Base-by-base conservation (phyloP, 2,888 invertebrate genomes). In the Caprella mutica region DNA sequence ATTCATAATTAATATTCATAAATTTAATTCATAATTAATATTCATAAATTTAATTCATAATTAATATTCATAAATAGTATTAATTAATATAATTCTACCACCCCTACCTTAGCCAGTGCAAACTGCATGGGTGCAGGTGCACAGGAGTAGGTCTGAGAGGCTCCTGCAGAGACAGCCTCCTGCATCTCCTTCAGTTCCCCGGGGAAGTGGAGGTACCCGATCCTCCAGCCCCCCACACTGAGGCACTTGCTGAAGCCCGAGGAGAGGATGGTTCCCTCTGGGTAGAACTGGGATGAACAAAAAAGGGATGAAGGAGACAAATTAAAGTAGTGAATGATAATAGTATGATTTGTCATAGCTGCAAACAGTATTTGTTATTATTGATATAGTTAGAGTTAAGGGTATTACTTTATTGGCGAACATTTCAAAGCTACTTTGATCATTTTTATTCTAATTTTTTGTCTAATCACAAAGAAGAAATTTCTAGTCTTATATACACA, bases 101-200 rank as follows among this genome's bases (percentile, higher is more conserved):
- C 19, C 14, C 58, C 27, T 14, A 63, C 65, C 48, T 53, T 56
- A 59, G 68, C 65, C 55, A 66, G 65, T 62, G 58, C 65, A 66
- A 46, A 52, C 56, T 64, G 58, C 64, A 65, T 42, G 26, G 65
- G 59, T 26, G 61, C 61, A 24, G 67, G 50, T 27, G 3, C 74
- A 73, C 8, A 74, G 69, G 8, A 75, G 73, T 66, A 76, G 74
- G 55, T 75, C 72, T 1, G 73, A 72, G 3, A 69, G 59, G 72
- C 60, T 1, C 39, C 60, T 21, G 48, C 53, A 5, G 27, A n/a
- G 17, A 65, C 63, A 6, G 67, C 62, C 66, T 65, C 2, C 66
- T 66, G 29, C 68, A 69, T 27, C 60, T 67, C 24, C 56, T 44
- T 17, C 19, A 64, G 51, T 6, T 21, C 5, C 23, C 44, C 9